These are phyloP conservation scores for Noctilio leporinus DNA, from an alignment of 2,113 vertebrate species.

Conservation along the genomic window DNA sequence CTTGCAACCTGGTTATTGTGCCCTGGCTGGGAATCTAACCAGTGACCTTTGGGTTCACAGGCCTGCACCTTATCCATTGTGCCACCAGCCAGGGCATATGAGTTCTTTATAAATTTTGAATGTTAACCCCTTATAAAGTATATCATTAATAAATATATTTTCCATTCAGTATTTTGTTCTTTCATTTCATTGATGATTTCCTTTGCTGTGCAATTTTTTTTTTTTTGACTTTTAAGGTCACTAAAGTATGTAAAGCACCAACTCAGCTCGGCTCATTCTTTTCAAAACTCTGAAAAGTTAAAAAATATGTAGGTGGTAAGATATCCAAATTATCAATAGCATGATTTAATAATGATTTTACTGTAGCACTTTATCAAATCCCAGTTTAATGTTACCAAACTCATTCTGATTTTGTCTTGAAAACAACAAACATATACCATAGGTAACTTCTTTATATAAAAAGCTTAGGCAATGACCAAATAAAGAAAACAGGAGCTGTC, in stretches of 20 bases:
- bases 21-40: too few species aligned
- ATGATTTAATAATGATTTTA: background rate
- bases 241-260: background rate
- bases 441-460: background rate
- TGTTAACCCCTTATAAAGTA: background rate
- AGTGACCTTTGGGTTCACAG: too few species aligned
- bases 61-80: too few species aligned
- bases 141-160: background rate
- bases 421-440: background rate
- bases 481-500: background rate
- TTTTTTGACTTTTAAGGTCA: background rate
- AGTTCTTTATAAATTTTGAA: background rate
- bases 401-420: constrained; percentile 41
- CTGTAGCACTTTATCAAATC: background rate
- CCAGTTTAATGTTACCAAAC: background rate
- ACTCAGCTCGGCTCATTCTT: background rate
- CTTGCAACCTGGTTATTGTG: too few species aligned
- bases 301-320: background rate
- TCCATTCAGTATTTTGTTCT: background rate
- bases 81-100: too few species aligned
- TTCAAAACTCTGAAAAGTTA: background rate
- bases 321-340: background rate
- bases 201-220: background rate
- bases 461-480: background rate
- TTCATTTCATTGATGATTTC: background rate